Conservation (phyloP, 2,888 invertebrate genomes). For the Drosophila algonquin region DNA sequence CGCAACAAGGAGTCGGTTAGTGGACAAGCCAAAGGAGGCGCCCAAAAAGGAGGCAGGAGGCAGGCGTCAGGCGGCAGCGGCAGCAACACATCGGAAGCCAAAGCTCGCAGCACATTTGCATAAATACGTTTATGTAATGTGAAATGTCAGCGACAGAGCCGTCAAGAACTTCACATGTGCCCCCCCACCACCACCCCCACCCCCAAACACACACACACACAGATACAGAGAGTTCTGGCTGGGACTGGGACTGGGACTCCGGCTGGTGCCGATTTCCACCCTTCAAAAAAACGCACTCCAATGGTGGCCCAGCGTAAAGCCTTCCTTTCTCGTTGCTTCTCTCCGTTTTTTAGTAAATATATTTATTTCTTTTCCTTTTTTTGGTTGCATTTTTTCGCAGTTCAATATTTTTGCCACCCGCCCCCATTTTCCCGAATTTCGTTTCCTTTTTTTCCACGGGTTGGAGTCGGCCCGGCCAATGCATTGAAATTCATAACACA, state of each 20-base stretch:
- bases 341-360: no score
- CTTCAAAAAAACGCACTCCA: slow-evolving; percentile 55
- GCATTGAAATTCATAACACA: slow-evolving; percentile 78
- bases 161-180: slow-evolving; percentile 52
- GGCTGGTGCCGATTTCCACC: slow-evolving; percentile 22
- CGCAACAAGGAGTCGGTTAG: slow-evolving; percentile 2
- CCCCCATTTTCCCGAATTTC: no score
- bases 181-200: slow-evolving; percentile 1
- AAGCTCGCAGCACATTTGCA: slow-evolving; percentile 72
- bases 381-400: not conserved
- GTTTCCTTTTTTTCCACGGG: slow-evolving; percentile 2
- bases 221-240: slow-evolving; percentile 4
- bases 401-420: not conserved
- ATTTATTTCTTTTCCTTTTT: slow-evolving; percentile 5
- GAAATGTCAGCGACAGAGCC: slow-evolving; percentile 74
- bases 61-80: slow-evolving; percentile 12
- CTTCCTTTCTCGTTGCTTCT: slow-evolving; percentile 9
- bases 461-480: slow-evolving; percentile 14
- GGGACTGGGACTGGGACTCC: no score
- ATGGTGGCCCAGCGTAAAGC: slow-evolving; percentile 40
- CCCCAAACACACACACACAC: not conserved
- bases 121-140: slow-evolving; percentile 78
- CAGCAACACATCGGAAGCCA: slow-evolving; percentile 51
- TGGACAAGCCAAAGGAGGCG: slow-evolving; percentile 4
- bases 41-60: no score